phyloP scores from a whole-genome alignment of 2,888 invertebrate genomes.

The Cordylochernes scorpioides region DNA sequence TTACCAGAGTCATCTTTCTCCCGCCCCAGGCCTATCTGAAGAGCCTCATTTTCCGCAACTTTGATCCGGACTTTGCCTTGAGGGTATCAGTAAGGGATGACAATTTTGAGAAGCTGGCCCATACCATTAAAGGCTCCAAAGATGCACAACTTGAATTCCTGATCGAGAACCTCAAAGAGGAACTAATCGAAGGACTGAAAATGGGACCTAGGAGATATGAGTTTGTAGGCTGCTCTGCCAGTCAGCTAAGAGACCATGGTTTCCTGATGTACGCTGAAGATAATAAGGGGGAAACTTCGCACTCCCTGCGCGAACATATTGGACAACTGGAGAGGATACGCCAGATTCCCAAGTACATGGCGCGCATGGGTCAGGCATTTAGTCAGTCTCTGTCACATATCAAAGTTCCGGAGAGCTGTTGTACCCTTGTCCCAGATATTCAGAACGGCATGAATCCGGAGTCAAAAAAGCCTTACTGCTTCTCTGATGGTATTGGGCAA shows the following conservation, averaged over 20 bases:
- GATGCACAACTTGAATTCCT: slow-evolving; percentile 4
- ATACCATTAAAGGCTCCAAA: slow-evolving; percentile 5
- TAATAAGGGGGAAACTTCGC: slow-evolving; percentile 9
- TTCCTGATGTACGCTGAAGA: slow-evolving; percentile 14
- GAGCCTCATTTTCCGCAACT: slow-evolving; percentile 6
- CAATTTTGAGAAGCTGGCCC: slow-evolving; percentile 7
- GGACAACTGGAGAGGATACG: slow-evolving; percentile 14
- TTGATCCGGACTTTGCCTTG: slow-evolving; percentile 5
- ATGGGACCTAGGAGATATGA: slow-evolving; percentile 14
- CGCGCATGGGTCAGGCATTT: slow-evolving; percentile 22
- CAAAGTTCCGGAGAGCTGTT: slow-evolving; percentile 3
- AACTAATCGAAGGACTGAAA: slow-evolving; percentile 5
- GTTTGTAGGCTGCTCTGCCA: slow-evolving; percentile 15
- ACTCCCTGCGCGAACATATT: slow-evolving; percentile 11
- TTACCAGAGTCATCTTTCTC: slow-evolving; percentile 8
- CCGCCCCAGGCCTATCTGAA: slow-evolving; percentile 11
- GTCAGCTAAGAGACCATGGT: slow-evolving; percentile 16
- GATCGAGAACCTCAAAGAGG: slow-evolving; percentile 2
- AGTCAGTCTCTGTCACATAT: slow-evolving; percentile 14
- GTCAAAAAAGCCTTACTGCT: slow-evolving; percentile 5
- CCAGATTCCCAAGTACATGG: slow-evolving; percentile 20
- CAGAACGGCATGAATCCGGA: slow-evolving; percentile 1
- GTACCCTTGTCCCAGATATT: background rate
- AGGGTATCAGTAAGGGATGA: slow-evolving; percentile 9
- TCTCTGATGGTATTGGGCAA: slow-evolving; percentile 14